phyloP scores from a whole-genome alignment of 2,888 invertebrate species.

The Neuroscelio doddi region DNA sequence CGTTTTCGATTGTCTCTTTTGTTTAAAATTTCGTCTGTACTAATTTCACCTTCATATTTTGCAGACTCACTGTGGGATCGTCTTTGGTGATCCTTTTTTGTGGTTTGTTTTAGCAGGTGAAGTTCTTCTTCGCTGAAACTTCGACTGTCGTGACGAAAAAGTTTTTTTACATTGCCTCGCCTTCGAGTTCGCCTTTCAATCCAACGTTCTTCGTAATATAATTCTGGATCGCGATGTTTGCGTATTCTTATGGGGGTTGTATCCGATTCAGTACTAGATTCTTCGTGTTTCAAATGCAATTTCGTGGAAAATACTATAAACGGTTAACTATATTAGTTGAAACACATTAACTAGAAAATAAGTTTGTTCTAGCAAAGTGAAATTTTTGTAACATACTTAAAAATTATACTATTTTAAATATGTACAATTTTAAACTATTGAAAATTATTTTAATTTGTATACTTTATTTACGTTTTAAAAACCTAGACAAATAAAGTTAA shows the following conservation, averaged over 20 bases:
- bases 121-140: constrained; percentile 70
- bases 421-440: not conserved
- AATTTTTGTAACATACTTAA: too few species aligned
- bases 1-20: constrained; percentile 39
- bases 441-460: too few species aligned
- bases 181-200: constrained; percentile 61
- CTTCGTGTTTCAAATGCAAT: constrained; percentile 62
- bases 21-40: constrained; percentile 34
- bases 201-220: constrained; percentile 67
- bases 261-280: constrained; percentile 61
- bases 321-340: too few species aligned
- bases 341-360: too few species aligned
- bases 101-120: constrained; percentile 56
- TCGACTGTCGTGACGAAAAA: constrained; percentile 65
- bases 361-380: too few species aligned
- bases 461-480: too few species aligned
- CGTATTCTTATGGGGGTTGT: constrained; percentile 49
- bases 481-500: too few species aligned
- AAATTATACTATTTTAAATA: too few species aligned
- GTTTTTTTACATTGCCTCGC: constrained; percentile 53
- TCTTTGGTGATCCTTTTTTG: constrained; percentile 53
- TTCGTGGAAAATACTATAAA: constrained; percentile 63
- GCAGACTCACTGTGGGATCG: constrained; percentile 67
- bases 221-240: constrained; percentile 54
- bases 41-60: constrained; percentile 54